Percentiles rank a stretch among this genome's conserved stretches.
These are phyloP conservation scores for Charina bottae DNA, from an alignment of 2,113 vertebrate species.

Conservation along the genomic window DNA sequence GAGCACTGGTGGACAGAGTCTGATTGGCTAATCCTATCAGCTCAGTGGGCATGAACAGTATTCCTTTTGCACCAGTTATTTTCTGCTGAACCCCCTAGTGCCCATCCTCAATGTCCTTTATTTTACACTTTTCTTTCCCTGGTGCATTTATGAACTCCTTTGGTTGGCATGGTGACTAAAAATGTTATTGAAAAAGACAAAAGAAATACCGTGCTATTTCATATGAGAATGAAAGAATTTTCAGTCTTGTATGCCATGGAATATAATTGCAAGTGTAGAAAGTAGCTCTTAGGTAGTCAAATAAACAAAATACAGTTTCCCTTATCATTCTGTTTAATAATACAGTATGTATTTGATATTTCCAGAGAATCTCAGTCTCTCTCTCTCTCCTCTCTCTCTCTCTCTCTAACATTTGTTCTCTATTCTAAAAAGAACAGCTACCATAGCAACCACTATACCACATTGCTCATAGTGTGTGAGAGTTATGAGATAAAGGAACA, in stretches of 20 bases:
- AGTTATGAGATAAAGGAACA: conserved; percentile 45
- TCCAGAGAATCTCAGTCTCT: conserved; percentile 44
- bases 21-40: background rate
- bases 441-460: conserved; percentile 64
- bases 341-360: conserved; percentile 22
- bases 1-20: background rate
- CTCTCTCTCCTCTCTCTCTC: conserved; percentile 56
- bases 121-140: background rate
- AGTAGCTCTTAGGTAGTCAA: background rate
- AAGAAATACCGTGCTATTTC: conserved; percentile 7
- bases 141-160: background rate
- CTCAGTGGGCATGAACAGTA: background rate
- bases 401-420: conserved; percentile 53
- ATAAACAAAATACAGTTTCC: background rate
- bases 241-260: background rate
- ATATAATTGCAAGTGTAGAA: background rate
- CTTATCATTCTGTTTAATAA: background rate
- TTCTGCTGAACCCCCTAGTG: background rate
- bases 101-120: background rate
- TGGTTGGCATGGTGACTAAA: background rate
- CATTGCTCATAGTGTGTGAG: background rate
- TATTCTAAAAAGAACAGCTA: conserved; percentile 51
- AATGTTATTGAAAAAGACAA: background rate
- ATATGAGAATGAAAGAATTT: background rate
- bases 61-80: background rate